These are phyloP conservation scores for Drosophila atroscutellata DNA, from an alignment of 2,888 invertebrate genomes.

Conservation along the genomic window DNA sequence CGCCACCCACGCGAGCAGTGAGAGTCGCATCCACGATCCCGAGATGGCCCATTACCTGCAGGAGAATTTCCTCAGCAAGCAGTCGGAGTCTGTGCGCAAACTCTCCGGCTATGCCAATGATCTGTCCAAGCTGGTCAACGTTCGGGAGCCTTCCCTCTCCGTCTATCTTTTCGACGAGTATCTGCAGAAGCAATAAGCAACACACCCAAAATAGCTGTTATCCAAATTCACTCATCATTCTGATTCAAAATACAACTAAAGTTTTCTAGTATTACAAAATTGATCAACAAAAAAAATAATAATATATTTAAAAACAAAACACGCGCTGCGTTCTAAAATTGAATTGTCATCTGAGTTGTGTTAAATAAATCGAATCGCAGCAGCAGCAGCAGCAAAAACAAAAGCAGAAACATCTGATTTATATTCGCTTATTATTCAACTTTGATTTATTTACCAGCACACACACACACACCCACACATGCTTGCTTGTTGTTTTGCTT, in stretches of 20 bases:
- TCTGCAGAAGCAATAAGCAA: slow-evolving; percentile 83
- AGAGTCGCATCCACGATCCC: slow-evolving; percentile 86
- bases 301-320: slow-evolving; percentile 1
- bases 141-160: slow-evolving; percentile 87
- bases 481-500: too few relatives aligned
- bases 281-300: slow-evolving; percentile 18
- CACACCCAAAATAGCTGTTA: slow-evolving; percentile 30
- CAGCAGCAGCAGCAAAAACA: slow-evolving; percentile 49
- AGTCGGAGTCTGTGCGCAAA: slow-evolving; percentile 88
- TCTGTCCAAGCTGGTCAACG: slow-evolving; percentile 88
- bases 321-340: slow-evolving; percentile 46
- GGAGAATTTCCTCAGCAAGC: slow-evolving; percentile 90
- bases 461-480: slow-evolving; percentile 28
- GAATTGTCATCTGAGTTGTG: slow-evolving; percentile 56
- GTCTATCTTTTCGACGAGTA: slow-evolving; percentile 91
- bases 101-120: slow-evolving; percentile 91
- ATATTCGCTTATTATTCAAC: slow-evolving; percentile 45
- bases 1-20: slow-evolving; percentile 85
- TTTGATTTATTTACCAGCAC: slow-evolving; percentile 50
- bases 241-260: slow-evolving; percentile 24
- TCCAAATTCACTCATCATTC: slow-evolving; percentile 46
- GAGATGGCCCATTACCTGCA: slow-evolving; percentile 91
- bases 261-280: slow-evolving; percentile 47
- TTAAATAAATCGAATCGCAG: slow-evolving; percentile 66
- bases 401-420: slow-evolving; percentile 53